phyloP scores from a whole-genome alignment of 1,140 invertebrate species.

The Temnothorax curvispinosus region DNA sequence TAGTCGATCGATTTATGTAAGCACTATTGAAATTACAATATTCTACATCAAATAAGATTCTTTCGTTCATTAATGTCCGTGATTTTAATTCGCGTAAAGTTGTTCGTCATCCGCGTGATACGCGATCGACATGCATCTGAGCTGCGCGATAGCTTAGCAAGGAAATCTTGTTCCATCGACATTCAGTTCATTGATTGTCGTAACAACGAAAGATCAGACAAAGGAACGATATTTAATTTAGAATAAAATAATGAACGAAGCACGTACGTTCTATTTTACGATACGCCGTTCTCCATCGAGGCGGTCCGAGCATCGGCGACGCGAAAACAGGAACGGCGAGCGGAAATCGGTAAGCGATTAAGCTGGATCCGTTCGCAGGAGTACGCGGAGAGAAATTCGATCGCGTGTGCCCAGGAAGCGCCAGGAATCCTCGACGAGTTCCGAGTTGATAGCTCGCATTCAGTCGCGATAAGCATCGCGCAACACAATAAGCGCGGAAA shows the following conservation, averaged over 20 bases:
- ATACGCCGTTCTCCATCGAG: no score
- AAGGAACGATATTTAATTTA: not conserved
- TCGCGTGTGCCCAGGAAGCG: slow-evolving; percentile 4
- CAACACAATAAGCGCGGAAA: not conserved
- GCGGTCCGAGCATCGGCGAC: not conserved
- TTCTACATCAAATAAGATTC: not conserved
- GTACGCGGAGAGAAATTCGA: slow-evolving; percentile 39
- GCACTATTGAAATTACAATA: not conserved
- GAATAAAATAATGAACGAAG: not conserved
- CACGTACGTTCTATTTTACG: not conserved
- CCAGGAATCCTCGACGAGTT: slow-evolving; percentile 20
- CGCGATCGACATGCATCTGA: not conserved
- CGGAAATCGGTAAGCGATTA: slow-evolving; percentile 67
- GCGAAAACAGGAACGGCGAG: not conserved
- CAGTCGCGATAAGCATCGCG: slow-evolving; percentile 30
- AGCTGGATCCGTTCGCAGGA: slow-evolving; percentile 22
- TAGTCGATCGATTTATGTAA: not conserved
- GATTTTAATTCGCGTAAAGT: not conserved
- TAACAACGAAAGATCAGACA: not conserved
- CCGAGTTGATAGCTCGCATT: not conserved
- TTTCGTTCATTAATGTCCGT: not conserved
- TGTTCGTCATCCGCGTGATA: not conserved
- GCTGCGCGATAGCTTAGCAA: not conserved
- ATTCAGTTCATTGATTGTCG: not conserved
- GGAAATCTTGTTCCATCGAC: not conserved